A percentile compares a stretch with the other conserved stretches of the same genome.
phyloP scores from a whole-genome alignment of 2,797 vertebrate genomes.

The Odontamblyopus lacepedii region DNA sequence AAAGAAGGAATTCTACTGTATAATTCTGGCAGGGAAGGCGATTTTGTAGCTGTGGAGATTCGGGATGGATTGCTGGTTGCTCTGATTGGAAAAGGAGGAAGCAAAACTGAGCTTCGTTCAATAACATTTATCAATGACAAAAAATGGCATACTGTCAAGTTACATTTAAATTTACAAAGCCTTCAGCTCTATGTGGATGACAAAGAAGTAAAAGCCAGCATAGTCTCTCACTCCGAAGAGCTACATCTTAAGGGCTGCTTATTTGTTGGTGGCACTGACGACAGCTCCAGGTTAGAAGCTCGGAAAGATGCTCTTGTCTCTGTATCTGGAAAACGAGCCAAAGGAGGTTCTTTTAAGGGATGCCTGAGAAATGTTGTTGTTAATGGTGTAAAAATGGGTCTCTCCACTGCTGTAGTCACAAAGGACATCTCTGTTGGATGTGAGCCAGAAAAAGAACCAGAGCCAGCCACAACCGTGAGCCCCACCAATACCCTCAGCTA shows the following conservation, averaged over 20 bases:
- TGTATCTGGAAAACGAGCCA: conserved; percentile 80
- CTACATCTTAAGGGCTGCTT: conserved; percentile 79
- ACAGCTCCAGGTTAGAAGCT: conserved; percentile 75
- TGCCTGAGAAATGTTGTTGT: conserved; percentile 85
- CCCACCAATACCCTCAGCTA: conserved; percentile 44
- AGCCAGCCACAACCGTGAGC: conserved; percentile 45
- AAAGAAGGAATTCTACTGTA: conserved; percentile 86
- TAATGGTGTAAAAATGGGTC: conserved; percentile 77
- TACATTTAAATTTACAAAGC: conserved; percentile 78
- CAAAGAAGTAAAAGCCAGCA: conserved; percentile 75
- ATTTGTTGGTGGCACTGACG: conserved; percentile 86
- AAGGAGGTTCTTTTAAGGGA: conserved; percentile 89
- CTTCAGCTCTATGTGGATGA: conserved; percentile 83
- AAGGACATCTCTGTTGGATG: conserved; percentile 92
- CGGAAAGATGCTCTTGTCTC: conserved; percentile 79
- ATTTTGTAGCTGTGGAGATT: conserved; percentile 88
- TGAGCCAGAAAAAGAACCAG: conserved; percentile 72
- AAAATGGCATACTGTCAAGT: conserved; percentile 82
- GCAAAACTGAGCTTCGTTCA: conserved; percentile 79
- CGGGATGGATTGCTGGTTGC: conserved; percentile 82
- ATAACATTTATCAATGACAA: conserved; percentile 77
- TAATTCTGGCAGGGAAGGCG: conserved; percentile 79
- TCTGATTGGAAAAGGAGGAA: conserved; percentile 74
- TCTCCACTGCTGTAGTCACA: conserved; percentile 82
- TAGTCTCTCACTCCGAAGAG: conserved; percentile 66